phyloP scores from a whole-genome alignment of 2,797 vertebrate species.

The Pantherophis vulpinus region DNA sequence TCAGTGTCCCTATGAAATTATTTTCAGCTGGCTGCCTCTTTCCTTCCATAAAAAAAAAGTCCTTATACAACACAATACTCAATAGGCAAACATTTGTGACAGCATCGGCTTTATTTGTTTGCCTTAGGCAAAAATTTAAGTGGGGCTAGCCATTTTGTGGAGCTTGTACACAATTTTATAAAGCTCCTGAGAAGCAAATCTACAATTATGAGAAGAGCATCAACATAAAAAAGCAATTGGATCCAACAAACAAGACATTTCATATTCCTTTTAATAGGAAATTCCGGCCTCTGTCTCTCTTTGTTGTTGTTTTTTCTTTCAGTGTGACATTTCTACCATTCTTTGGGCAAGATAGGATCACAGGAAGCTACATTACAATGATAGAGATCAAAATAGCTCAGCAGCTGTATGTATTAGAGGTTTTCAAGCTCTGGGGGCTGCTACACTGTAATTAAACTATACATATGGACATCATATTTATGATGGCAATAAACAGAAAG shows the following conservation, averaged over 20 bases:
- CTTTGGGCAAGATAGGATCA: not conserved
- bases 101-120: conserved; percentile 20
- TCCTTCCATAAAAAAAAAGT: not conserved
- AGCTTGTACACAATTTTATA: not conserved
- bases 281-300: not conserved
- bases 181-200: not conserved
- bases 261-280: no score
- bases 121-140: conserved; percentile 4
- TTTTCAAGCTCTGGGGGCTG: not conserved
- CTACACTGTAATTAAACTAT: not conserved
- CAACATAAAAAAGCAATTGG: not conserved
- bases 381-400: not conserved
- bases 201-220: not conserved
- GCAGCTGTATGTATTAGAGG: not conserved
- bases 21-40: not conserved
- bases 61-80: not conserved
- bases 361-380: not conserved
- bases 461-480: not conserved
- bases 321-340: not conserved
- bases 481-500: not conserved
- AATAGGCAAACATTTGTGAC: conserved; percentile 19
- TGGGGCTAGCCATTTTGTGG: not conserved
- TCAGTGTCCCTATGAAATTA: not conserved
- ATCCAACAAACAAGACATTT: not conserved
- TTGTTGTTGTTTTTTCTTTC: not conserved